phyloP scores from a whole-genome alignment of 2,113 vertebrate genomes.

The Eleginops maclovinus region DNA sequence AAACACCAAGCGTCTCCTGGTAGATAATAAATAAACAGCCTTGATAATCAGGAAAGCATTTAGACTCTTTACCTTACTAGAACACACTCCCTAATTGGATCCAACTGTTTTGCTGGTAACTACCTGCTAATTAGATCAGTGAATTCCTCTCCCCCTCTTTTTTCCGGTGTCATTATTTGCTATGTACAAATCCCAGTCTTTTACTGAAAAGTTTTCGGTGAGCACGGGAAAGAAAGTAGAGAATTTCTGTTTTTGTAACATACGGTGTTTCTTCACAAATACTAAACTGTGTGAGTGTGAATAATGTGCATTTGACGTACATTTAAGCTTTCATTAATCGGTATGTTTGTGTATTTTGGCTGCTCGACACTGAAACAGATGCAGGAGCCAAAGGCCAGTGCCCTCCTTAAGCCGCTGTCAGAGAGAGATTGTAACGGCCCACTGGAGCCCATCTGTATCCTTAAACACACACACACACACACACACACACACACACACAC shows the following conservation, averaged over 20 bases:
- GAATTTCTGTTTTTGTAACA: slow-evolving; percentile 4
- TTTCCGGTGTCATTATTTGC: slow-evolving; percentile 67
- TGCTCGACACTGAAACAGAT: slow-evolving; percentile 69
- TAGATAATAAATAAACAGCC: slow-evolving; percentile 61
- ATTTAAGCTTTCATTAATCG: slow-evolving; percentile 36
- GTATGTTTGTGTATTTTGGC: slow-evolving; percentile 63
- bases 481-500: slow-evolving; percentile 33
- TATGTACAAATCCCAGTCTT: slow-evolving; percentile 63
- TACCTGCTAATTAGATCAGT: slow-evolving; percentile 82
- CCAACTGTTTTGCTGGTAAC: slow-evolving; percentile 79
- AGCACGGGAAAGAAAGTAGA: background rate
- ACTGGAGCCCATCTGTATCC: slow-evolving; percentile 72
- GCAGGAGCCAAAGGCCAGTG: slow-evolving; percentile 77
- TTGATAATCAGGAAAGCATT: slow-evolving; percentile 65
- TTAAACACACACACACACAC: slow-evolving; percentile 44
- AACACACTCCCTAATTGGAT: slow-evolving; percentile 76
- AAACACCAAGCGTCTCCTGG: slow-evolving; percentile 44
- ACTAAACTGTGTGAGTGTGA: background rate
- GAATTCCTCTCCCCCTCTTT: slow-evolving; percentile 67
- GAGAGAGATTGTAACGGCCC: slow-evolving; percentile 79
- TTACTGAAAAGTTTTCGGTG: slow-evolving; percentile 12
- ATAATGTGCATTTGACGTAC: background rate
- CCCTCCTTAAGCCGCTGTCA: slow-evolving; percentile 79
- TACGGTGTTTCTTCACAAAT: slow-evolving; percentile 7
- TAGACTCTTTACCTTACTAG: slow-evolving; percentile 54